phyloP scores from a whole-genome alignment of 2,888 invertebrate species.

The Cheilosia vernalis region DNA sequence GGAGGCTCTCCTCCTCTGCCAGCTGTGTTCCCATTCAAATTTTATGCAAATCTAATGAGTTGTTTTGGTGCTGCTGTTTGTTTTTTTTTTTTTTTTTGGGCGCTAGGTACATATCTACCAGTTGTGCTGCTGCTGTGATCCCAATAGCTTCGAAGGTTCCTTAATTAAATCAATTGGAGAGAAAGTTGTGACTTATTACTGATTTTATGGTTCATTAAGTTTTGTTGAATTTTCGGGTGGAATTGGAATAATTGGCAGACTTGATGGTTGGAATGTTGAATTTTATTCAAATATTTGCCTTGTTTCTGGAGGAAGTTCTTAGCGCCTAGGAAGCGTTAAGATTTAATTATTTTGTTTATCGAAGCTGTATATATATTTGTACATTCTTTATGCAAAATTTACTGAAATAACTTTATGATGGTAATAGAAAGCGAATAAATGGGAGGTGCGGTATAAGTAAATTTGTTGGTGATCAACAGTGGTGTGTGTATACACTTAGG shows the following conservation, averaged over 20 bases:
- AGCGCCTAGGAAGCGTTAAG: conserved; percentile 28
- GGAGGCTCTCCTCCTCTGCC: conserved; percentile 2
- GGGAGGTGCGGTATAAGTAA: not conserved
- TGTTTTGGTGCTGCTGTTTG: conserved; percentile 56
- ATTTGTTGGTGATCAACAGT: not conserved
- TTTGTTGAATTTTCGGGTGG: conserved; percentile 46
- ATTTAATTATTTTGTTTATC: conserved; percentile 51
- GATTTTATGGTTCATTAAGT: conserved; percentile 74
- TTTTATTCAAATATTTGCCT: conserved; percentile 55
- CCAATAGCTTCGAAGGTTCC: conserved; percentile 57
- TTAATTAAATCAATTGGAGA: conserved; percentile 71
- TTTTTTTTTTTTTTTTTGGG: not conserved
- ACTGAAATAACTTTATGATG: not conserved
- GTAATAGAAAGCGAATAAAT: no score
- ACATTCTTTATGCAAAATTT: conserved; percentile 39
- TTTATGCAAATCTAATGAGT: conserved; percentile 74
- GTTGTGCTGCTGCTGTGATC: conserved; percentile 29
- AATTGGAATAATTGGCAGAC: conserved; percentile 56
- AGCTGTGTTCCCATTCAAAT: conserved; percentile 66
- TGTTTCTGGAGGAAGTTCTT: conserved; percentile 24
- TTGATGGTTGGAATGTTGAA: conserved; percentile 50
- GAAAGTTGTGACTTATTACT: conserved; percentile 73
- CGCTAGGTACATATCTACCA: not conserved
- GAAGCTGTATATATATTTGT: conserved; percentile 4
- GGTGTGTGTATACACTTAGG: no score